phyloP scores from a whole-genome alignment of 2,888 invertebrate species.

The Nymphalis urticae region DNA sequence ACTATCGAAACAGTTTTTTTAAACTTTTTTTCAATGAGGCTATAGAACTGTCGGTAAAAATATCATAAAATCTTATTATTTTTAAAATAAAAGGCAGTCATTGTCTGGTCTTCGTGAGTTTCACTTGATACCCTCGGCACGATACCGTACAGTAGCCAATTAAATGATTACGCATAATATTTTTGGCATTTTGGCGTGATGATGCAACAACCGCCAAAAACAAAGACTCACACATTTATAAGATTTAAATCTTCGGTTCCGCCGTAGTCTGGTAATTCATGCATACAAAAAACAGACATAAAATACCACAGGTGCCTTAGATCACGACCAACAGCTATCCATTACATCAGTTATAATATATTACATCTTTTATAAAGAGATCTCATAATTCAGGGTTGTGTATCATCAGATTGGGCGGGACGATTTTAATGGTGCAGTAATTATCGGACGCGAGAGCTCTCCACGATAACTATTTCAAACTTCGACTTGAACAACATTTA shows the following conservation, averaged over 20 bases:
- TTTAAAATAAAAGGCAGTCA: too few species aligned
- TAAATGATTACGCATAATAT: too few species aligned
- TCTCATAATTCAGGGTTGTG: constrained; percentile 32
- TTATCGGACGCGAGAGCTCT: constrained; percentile 20
- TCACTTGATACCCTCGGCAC: too few species aligned
- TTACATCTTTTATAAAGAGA: constrained; percentile 23
- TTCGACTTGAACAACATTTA: constrained; percentile 32
- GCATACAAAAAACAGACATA: neutral
- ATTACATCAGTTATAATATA: constrained; percentile 24
- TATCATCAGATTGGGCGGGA: constrained; percentile 29
- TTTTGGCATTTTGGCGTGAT: too few species aligned
- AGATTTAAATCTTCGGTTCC: neutral
- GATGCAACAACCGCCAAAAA: too few species aligned
- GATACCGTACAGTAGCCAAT: too few species aligned
- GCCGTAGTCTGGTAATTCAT: neutral
- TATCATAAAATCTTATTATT: too few species aligned
- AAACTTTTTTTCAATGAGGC: too few species aligned
- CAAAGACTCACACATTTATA: too few species aligned
- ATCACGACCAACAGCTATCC: constrained; percentile 23
- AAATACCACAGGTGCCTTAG: constrained; percentile 18
- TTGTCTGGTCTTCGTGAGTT: too few species aligned
- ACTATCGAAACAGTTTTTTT: too few species aligned
- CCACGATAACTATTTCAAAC: constrained; percentile 30
- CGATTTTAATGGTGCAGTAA: constrained; percentile 27
- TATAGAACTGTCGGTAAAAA: too few species aligned